Conservation (phyloP, 2,888 invertebrate species). For the Eupithecia subfuscata region DNA sequence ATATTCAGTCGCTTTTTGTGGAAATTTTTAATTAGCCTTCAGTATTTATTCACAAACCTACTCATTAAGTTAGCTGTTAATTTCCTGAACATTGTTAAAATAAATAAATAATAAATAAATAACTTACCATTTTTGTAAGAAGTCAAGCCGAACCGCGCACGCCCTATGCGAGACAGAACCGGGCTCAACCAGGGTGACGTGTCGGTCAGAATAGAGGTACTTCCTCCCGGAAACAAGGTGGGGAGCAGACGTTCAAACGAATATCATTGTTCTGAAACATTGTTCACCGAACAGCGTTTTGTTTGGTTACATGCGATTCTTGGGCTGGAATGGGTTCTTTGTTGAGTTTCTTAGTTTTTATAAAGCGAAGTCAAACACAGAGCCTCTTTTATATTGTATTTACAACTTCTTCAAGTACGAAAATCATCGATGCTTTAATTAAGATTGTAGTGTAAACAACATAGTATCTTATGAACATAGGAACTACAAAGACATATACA, state of each 20-base stretch:
- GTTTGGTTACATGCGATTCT: slow-evolving; percentile 32
- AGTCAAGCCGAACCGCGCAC: neutral
- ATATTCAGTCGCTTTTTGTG: no score
- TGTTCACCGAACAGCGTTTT: slow-evolving; percentile 16
- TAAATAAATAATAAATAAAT: no score
- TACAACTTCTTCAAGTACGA: no score
- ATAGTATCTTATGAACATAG: no score
- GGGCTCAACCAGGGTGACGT: slow-evolving; percentile 21
- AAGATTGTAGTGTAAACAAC: no score
- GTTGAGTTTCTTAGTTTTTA: neutral
- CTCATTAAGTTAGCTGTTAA: no score
- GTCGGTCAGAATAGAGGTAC: slow-evolving; percentile 50
- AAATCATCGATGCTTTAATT: no score
- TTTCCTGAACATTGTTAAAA: no score
- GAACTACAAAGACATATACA: no score
- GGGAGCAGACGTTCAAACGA: slow-evolving; percentile 51
- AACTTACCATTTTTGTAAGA: no score
- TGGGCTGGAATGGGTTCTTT: neutral
- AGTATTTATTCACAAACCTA: no score
- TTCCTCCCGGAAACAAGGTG: slow-evolving; percentile 56
- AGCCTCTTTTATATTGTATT: neutral
- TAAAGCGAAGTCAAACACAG: neutral
- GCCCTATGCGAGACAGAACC: neutral
- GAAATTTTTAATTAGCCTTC: no score
- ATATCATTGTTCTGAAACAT: slow-evolving; percentile 52